Conservation (phyloP, 1,140 invertebrate species). For the Phymastichus coffea region DNA sequence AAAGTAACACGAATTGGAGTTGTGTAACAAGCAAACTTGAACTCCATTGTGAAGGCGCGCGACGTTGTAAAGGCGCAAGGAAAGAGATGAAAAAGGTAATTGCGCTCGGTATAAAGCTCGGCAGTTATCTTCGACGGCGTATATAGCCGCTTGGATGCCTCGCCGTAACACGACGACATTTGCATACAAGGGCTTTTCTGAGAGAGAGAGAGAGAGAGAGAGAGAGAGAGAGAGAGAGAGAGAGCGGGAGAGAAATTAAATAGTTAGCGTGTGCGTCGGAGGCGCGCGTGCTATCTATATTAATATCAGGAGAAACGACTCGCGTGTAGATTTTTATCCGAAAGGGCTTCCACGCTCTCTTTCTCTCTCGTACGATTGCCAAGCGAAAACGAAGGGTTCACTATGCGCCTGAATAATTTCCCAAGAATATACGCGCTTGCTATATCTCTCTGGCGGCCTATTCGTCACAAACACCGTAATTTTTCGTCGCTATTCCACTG, state of each 20-base stretch:
- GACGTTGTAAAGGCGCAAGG: too few species aligned
- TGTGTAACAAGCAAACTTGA: too few species aligned
- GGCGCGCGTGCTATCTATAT: conserved; percentile 18
- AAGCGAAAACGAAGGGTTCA: conserved; percentile 12
- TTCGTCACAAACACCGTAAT: conserved; percentile 14
- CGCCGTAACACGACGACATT: conserved; percentile 2
- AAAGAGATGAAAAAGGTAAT: too few species aligned
- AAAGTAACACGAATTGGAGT: too few species aligned
- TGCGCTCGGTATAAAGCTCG: neutral
- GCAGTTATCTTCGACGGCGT: conserved; percentile 9
- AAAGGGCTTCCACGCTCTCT: neutral
- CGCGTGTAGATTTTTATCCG: conserved; percentile 20
- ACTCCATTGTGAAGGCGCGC: too few species aligned
- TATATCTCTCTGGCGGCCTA: neutral
- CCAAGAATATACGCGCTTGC: neutral
- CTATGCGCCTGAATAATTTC: conserved; percentile 7
- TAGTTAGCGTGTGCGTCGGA: conserved; percentile 18
- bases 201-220: too few species aligned
- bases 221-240: too few species aligned
- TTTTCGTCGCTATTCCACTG: conserved; percentile 12
- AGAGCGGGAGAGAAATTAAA: conserved; percentile 16
- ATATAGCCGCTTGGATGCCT: neutral
- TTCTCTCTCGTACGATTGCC: too few species aligned
- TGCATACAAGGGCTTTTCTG: conserved; percentile 25
- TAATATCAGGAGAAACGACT: conserved; percentile 22